Percentiles rank a stretch among this genome's conserved stretches.
phyloP scores from a whole-genome alignment of 2,113 vertebrate genomes.

The Ageneiosus marmoratus region DNA sequence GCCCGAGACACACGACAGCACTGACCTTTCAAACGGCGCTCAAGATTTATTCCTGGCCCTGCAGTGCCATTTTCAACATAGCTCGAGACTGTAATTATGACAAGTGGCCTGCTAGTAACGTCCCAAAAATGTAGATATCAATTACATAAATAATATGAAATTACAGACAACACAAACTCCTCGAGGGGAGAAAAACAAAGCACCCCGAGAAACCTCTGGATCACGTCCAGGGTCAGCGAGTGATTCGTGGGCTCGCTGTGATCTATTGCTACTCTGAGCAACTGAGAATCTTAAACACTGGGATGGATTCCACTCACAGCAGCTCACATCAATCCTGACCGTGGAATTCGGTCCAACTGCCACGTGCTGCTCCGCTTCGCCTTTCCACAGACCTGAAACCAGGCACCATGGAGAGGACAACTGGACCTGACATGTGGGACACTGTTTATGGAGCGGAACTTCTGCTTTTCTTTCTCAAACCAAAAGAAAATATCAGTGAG shows the following conservation, averaged over 20 bases:
- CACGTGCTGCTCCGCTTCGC: not conserved
- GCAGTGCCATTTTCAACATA: conserved; percentile 7
- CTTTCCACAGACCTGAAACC: conserved; percentile 3
- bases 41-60: conserved; percentile 2
- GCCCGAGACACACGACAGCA: conserved; percentile 6
- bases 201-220: not conserved
- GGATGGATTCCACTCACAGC: not conserved
- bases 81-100: conserved; percentile 18
- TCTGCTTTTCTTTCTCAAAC: not conserved
- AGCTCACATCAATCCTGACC: not conserved
- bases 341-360: not conserved
- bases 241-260: not conserved
- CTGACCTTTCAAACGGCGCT: conserved; percentile 16
- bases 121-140: conserved; percentile 31
- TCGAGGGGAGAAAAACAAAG: not conserved
- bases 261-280: not conserved
- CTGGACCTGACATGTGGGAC: conserved; percentile 11
- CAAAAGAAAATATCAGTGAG: not conserved
- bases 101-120: conserved; percentile 25
- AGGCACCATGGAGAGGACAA: not conserved
- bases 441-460: conserved; percentile 13
- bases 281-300: not conserved
- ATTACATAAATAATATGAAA: conserved; percentile 10
- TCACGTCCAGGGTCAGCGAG: conserved; percentile 1
- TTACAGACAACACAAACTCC: not conserved